These are phyloP conservation scores for Mus musculus DNA, from an alignment of 2,113 vertebrate species.

Conservation along the genomic window DNA sequence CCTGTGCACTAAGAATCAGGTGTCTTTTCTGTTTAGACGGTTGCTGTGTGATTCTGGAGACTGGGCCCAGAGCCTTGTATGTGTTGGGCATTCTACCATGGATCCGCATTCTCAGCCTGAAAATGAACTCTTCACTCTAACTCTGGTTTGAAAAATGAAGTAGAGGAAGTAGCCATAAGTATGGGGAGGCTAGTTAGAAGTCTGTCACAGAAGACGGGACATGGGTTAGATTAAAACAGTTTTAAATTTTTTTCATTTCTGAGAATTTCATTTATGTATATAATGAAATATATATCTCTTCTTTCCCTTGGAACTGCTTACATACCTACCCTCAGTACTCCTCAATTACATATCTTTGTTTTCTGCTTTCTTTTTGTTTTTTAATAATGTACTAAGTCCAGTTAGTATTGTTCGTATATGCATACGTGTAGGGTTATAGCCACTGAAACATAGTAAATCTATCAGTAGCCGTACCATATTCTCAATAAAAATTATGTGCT, in stretches of 20 bases:
- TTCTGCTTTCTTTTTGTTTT: background rate
- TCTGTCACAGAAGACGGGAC: accelerated
- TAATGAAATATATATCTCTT: background rate
- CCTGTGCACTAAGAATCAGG: accelerated
- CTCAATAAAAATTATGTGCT: background rate
- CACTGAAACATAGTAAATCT: too few relatives aligned
- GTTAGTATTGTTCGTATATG: background rate
- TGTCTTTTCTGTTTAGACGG: background rate
- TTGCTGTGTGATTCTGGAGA: background rate
- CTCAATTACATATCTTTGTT: background rate
- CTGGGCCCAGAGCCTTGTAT: background rate
- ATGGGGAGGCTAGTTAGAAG: background rate
- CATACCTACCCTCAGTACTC: background rate
- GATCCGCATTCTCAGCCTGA: background rate
- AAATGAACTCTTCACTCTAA: too few relatives aligned
- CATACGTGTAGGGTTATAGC: too few relatives aligned
- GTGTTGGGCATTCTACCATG: background rate
- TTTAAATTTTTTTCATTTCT: background rate
- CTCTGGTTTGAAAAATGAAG: background rate
- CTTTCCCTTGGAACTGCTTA: too few relatives aligned
- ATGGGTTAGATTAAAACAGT: background rate
- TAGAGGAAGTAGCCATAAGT: accelerated
- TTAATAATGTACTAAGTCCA: background rate
- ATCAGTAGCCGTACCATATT: background rate
- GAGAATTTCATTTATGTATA: background rate